Evolutionary conservation across 2,888 invertebrate genomes (phyloP), one percentile per base, ranked within the genome.

Genomic region (Netelia melanura): DNA sequence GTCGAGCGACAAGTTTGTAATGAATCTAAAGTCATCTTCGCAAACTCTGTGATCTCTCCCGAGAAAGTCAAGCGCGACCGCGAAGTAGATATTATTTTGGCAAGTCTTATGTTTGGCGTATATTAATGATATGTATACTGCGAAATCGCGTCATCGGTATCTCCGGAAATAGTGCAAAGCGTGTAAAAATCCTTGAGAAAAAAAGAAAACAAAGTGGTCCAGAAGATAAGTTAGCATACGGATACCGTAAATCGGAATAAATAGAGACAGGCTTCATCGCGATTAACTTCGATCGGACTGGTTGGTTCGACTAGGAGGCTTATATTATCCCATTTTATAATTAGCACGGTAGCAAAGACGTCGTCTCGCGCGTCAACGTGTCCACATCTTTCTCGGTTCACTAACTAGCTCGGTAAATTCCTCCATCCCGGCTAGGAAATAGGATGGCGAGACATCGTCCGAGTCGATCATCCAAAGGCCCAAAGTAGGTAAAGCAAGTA

Each of bases 321-420:
- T 67, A 68, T 81, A 81, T 68, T 75, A 81, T 81, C 81, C 52
- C 38, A 65, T 62, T 81, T 81, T 75, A 81, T 81, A 75, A 81
- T 75, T 81, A 81, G 68, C 75, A 81, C 81, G 43, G 68, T 62
- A 23, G 74, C 67, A n/a, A 43, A 68, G 44, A 21, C n/a, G 64
- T 48, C 58, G 56, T 67, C 68, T 76, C 62, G 68, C 43, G 38
- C 75, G 61, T 81, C 68, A 61, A 68, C 58, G 48, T 25, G 61
- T 58, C 61, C 21, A 23, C 52, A 23, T 81, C 62, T 61, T 43
- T 68, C 43, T 48, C 48, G 38, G 52, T 23, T 75, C 61, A 68
- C 75, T 81, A 81, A 81, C 61, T 58, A 81, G 52, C 52, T 62
- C 52, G 67, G 74, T 61, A 74, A 81, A 81, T 61, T 43, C 68